Evolutionary conservation across 1,140 invertebrate species (phyloP).

Genomic region (Hylyphantes graminicola): DNA sequence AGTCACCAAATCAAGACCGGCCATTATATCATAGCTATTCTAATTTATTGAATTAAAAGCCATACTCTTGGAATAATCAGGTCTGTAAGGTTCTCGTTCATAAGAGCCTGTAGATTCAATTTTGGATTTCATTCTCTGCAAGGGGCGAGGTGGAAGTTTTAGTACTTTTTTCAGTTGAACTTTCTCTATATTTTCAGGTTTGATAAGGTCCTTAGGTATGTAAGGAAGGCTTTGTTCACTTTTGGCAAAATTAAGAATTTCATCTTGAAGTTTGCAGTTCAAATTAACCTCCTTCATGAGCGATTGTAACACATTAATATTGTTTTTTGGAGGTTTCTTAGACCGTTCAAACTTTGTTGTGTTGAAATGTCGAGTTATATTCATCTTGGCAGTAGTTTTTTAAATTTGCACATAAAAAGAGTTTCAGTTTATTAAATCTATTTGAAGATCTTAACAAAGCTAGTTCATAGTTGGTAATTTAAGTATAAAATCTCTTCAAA

Average conservation of each 20-base stretch:
- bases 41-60: background rate
- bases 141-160: conserved; percentile 11
- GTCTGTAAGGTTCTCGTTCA: conserved; percentile 20
- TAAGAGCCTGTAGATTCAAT: conserved; percentile 21
- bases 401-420: too few relatives aligned
- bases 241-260: conserved; percentile 20
- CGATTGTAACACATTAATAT: background rate
- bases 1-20: too few relatives aligned
- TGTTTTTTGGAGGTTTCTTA: too few relatives aligned
- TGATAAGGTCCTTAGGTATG: conserved; percentile 19
- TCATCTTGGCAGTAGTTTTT: too few relatives aligned
- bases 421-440: too few relatives aligned
- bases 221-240: background rate
- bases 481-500: too few relatives aligned
- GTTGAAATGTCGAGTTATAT: too few relatives aligned
- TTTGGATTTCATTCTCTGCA: conserved; percentile 8
- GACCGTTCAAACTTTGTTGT: too few relatives aligned
- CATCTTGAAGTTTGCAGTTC: conserved; percentile 20
- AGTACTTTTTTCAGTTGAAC: background rate
- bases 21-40: too few relatives aligned
- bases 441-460: too few relatives aligned
- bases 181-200: background rate
- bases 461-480: too few relatives aligned
- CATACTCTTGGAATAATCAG: conserved; percentile 24
- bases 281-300: conserved; percentile 27